These are phyloP conservation scores for Mixornis gularis DNA, from an alignment of 2,113 vertebrate genomes.

Conservation along the genomic window DNA sequence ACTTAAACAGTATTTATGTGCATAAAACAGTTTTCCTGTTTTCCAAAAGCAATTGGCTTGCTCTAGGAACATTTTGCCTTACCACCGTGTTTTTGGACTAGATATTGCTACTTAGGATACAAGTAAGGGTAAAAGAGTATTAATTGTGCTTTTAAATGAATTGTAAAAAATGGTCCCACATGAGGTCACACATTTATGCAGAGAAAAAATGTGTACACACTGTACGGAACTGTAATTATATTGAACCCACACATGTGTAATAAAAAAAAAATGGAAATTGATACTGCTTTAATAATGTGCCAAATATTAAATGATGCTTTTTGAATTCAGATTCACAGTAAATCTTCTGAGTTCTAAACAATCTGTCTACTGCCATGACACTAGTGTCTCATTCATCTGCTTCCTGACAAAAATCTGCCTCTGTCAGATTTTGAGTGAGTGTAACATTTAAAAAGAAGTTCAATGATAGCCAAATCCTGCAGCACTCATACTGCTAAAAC, in stretches of 20 bases:
- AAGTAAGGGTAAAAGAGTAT: background rate
- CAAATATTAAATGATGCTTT: background rate
- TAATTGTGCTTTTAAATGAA: background rate
- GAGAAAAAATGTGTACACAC: background rate
- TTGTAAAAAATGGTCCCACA: background rate
- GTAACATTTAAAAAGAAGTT: background rate
- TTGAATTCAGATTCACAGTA: background rate
- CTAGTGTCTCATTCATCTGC: background rate
- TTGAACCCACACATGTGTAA: background rate
- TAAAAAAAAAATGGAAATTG: background rate
- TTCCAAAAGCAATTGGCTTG: slow-evolving; percentile 22
- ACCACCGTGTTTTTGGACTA: background rate
- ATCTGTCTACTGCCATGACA: background rate
- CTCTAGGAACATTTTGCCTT: background rate
- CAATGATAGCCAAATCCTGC: background rate
- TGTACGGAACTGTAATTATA: background rate
- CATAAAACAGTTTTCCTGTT: slow-evolving; percentile 23
- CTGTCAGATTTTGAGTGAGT: background rate
- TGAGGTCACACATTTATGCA: background rate
- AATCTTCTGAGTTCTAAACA: background rate
- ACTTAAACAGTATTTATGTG: slow-evolving; percentile 34
- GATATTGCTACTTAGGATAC: background rate
- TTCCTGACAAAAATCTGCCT: background rate
- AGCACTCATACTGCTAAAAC: background rate
- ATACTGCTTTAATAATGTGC: background rate